Conservation (phyloP, 2,888 invertebrate genomes). For the Folsomia manolachei region DNA sequence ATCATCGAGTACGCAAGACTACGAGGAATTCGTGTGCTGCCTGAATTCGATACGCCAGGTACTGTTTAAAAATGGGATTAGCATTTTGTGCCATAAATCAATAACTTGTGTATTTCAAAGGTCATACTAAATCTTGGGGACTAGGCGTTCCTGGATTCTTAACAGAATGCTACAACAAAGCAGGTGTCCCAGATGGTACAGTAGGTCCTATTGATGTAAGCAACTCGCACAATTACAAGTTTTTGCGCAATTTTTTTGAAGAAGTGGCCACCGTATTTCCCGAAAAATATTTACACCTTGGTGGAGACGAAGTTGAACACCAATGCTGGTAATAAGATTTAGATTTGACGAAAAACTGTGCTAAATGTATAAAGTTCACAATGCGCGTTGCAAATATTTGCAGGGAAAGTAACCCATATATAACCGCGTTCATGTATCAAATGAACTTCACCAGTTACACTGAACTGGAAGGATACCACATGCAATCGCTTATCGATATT, state of each 20-base stretch:
- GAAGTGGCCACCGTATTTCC: constrained; percentile 70
- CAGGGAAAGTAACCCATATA: constrained; percentile 66
- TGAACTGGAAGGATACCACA: constrained; percentile 67
- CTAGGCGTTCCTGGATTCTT: constrained; percentile 69
- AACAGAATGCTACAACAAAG: constrained; percentile 65
- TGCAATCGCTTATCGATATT: constrained; percentile 62
- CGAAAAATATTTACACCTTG: constrained; percentile 81
- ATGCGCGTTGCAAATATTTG: background rate
- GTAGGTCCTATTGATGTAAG: constrained; percentile 79
- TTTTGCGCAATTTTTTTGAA: constrained; percentile 65
- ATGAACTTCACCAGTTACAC: constrained; percentile 60
- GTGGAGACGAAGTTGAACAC: constrained; percentile 85
- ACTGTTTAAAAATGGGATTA: background rate
- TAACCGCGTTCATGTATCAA: constrained; percentile 62
- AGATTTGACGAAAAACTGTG: background rate
- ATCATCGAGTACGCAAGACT: constrained; percentile 74
- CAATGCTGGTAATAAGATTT: constrained; percentile 73
- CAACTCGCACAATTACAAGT: constrained; percentile 63
- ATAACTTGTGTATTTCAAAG: constrained; percentile 53
- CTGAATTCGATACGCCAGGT: constrained; percentile 90
- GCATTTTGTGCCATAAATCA: background rate
- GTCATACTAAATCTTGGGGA: constrained; percentile 86
- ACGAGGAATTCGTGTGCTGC: constrained; percentile 79
- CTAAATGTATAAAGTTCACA: background rate
- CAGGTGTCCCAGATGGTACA: constrained; percentile 58